Conservation (phyloP, 1,140 invertebrate genomes). For the Trachelipus rathkii region DNA sequence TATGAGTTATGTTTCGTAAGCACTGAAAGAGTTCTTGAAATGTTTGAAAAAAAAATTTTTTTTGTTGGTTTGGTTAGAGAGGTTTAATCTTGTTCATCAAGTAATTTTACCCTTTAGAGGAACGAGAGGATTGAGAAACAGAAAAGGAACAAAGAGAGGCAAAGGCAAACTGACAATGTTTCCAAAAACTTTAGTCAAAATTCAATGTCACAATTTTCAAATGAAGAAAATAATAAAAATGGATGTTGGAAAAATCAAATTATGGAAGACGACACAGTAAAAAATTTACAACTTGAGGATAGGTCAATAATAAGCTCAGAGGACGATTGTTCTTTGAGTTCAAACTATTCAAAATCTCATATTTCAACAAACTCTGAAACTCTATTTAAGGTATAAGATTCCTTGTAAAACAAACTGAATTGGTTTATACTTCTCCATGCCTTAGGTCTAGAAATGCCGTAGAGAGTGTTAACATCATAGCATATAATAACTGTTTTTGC, state of each 20-base stretch:
- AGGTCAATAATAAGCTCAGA: background rate
- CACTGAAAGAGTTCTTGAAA: constrained; percentile 3
- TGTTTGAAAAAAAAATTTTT: background rate
- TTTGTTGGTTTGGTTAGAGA: constrained; percentile 3
- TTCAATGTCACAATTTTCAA: background rate
- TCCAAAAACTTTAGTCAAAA: background rate
- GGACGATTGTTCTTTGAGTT: background rate
- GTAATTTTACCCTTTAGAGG: constrained; percentile 36
- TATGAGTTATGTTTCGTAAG: background rate
- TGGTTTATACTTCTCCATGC: background rate
- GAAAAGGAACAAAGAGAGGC: constrained; percentile 34
- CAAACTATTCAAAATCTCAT: constrained; percentile 1
- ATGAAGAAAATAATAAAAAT: constrained; percentile 8
- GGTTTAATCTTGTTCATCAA: constrained; percentile 19
- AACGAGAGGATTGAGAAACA: constrained; percentile 38
- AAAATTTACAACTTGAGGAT: background rate
- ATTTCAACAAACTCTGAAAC: background rate
- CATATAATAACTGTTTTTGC: too few species aligned
- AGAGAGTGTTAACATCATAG: background rate
- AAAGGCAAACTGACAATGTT: background rate
- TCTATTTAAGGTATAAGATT: background rate
- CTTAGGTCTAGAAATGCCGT: background rate
- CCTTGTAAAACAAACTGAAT: background rate
- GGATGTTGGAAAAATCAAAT: background rate
- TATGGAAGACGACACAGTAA: background rate